A percentile compares a stretch with the other conserved stretches of the same genome.
Evolutionary conservation across 2,888 invertebrate genomes (phyloP).

Genomic region (Zaprionus bogoriensis): DNA sequence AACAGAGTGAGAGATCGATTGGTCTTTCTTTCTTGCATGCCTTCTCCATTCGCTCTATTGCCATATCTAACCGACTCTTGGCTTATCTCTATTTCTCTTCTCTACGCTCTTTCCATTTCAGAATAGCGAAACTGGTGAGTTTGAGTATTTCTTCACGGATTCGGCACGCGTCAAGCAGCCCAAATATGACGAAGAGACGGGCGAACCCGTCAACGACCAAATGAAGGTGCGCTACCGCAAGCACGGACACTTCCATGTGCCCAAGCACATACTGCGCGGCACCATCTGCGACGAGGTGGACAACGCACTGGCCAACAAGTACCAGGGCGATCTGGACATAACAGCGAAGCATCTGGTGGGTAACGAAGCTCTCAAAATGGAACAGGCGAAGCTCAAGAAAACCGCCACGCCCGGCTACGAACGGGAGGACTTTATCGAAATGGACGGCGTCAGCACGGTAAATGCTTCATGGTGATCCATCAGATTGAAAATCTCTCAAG

Average conservation of each 20-base stretch:
- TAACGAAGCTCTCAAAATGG: not conserved
- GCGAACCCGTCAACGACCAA: slow-evolving; percentile 79
- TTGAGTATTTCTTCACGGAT: slow-evolving; percentile 69
- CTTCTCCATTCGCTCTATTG: not conserved
- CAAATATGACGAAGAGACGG: slow-evolving; percentile 81
- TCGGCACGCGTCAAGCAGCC: slow-evolving; percentile 59
- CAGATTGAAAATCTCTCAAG: not conserved
- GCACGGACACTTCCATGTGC: slow-evolving; percentile 80
- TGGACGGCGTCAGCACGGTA: slow-evolving; percentile 81
- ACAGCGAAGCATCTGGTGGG: slow-evolving; percentile 39
- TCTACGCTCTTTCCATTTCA: slow-evolving; percentile 38
- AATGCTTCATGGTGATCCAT: slow-evolving; percentile 7
- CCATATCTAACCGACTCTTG: not conserved
- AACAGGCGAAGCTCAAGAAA: slow-evolving; percentile 3
- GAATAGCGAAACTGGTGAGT: slow-evolving; percentile 82
- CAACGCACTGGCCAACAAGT: slow-evolving; percentile 59
- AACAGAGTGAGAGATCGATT: not conserved
- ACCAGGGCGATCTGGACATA: slow-evolving; percentile 40
- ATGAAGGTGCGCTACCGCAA: slow-evolving; percentile 79
- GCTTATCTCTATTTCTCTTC: not conserved
- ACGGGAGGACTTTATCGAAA: slow-evolving; percentile 77
- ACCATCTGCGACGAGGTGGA: slow-evolving; percentile 74
- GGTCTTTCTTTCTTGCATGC: not conserved
- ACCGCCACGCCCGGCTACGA: slow-evolving; percentile 59
- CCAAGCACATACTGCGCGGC: slow-evolving; percentile 76